These are phyloP conservation scores for Himalopsyche japonica DNA, from an alignment of 2,888 invertebrate genomes.

Conservation along the genomic window DNA sequence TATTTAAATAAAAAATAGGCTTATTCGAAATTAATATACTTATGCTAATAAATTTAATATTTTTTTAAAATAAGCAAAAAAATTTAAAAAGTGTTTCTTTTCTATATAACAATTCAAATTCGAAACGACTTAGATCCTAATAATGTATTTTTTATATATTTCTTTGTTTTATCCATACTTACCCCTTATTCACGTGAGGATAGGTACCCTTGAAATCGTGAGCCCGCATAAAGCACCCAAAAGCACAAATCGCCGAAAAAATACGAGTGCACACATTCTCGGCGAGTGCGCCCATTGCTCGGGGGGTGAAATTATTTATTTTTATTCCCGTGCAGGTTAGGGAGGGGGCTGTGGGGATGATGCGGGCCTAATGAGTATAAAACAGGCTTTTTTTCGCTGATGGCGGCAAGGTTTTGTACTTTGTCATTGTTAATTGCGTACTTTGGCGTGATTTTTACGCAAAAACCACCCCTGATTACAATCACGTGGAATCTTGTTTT, in stretches of 20 bases:
- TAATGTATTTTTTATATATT: too few relatives aligned
- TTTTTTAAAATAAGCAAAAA: too few relatives aligned
- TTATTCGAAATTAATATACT: too few relatives aligned
- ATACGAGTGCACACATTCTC: constrained; percentile 18
- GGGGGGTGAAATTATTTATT: constrained; percentile 22
- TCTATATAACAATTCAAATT: too few relatives aligned
- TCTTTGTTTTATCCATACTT: neutral
- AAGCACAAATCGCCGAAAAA: constrained; percentile 29
- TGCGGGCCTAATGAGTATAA: constrained; percentile 35
- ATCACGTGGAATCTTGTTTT: neutral
- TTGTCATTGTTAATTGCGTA: neutral
- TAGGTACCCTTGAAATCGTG: neutral
- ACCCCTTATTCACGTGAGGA: neutral
- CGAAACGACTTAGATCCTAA: too few relatives aligned
- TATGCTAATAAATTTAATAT: too few relatives aligned
- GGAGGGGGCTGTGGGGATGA: neutral
- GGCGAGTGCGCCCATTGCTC: neutral
- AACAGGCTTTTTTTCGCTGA: neutral
- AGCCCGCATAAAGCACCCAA: constrained; percentile 33
- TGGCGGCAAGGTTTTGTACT: neutral
- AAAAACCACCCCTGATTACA: neutral
- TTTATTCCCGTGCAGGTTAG: constrained; percentile 17
- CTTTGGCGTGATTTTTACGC: neutral
- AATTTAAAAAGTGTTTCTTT: too few relatives aligned
- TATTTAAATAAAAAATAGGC: too few relatives aligned